phyloP scores from a whole-genome alignment of 2,113 vertebrate genomes.

The Lucifuga dentata region DNA sequence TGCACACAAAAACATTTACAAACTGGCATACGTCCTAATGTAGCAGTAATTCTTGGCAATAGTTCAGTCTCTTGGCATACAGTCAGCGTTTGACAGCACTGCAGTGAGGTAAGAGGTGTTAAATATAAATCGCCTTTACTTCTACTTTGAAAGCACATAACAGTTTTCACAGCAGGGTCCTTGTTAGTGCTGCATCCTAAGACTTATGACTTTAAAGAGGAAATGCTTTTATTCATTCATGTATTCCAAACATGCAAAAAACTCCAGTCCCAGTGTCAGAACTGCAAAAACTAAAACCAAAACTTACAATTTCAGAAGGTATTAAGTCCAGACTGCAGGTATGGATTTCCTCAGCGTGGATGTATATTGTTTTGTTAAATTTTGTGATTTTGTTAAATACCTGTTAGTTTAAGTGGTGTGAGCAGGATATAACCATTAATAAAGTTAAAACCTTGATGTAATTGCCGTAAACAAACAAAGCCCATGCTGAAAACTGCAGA shows the following conservation, averaged over 20 bases:
- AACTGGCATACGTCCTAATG: constrained; percentile 40
- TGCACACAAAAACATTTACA: constrained; percentile 26
- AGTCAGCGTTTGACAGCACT: constrained; percentile 40
- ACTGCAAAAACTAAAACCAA: not conserved
- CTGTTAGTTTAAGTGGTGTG: not conserved
- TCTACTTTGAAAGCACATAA: constrained; percentile 38
- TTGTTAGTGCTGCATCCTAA: constrained; percentile 40
- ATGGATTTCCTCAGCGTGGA: constrained; percentile 32
- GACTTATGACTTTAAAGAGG: constrained; percentile 17
- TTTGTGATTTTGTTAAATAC: no score
- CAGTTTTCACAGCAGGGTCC: constrained; percentile 47
- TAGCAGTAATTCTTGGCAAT: constrained; percentile 25
- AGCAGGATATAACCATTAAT: not conserved
- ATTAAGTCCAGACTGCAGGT: not conserved
- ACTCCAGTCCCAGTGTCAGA: not conserved
- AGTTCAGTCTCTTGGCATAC: not conserved
- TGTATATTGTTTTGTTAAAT: not conserved
- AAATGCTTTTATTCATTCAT: no score
- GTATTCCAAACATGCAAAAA: no score
- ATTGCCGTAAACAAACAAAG: constrained; percentile 59
- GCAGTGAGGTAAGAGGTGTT: constrained; percentile 51
- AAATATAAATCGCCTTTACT: constrained; percentile 38
- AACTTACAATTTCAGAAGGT: not conserved
- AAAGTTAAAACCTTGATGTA: constrained; percentile 36
- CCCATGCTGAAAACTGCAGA: constrained; percentile 43